These are phyloP conservation scores for Nettapus auritus DNA, from an alignment of 2,113 vertebrate genomes.

Conservation along the genomic window DNA sequence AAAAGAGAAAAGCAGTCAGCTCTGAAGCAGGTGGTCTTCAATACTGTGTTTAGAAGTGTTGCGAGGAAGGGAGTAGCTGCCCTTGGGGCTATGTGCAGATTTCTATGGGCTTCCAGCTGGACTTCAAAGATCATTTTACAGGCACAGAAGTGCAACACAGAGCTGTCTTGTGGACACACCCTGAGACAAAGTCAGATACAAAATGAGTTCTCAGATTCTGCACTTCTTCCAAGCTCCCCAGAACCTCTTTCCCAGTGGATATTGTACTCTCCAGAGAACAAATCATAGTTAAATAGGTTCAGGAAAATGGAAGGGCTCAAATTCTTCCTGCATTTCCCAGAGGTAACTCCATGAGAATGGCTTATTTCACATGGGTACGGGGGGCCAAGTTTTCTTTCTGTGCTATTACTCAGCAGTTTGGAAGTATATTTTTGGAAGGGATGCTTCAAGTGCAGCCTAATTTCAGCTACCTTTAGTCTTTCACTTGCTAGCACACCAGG, in stretches of 20 bases:
- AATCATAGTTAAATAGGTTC: neutral
- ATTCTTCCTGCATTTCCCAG: neutral
- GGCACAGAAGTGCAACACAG: neutral
- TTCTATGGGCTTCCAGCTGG: neutral
- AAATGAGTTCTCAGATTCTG: neutral
- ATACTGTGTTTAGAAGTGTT: neutral
- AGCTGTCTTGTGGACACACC: neutral
- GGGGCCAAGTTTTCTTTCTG: neutral
- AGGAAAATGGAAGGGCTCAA: neutral
- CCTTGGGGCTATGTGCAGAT: neutral
- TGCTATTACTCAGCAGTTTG: neutral
- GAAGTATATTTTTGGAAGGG: neutral
- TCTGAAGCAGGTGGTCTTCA: neutral
- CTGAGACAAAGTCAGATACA: neutral
- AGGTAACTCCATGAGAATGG: neutral
- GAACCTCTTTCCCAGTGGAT: neutral
- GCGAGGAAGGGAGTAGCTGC: neutral
- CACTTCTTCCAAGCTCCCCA: neutral
- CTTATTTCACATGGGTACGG: neutral
- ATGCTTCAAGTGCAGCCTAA: neutral
- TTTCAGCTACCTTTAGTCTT: neutral
- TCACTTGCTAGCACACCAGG: neutral
- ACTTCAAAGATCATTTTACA: neutral
- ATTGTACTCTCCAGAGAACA: neutral
- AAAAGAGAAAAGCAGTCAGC: slow-evolving; percentile 48